Base-by-base conservation (phyloP, 2,888 invertebrate species). In the Cynaeus angustus region DNA sequence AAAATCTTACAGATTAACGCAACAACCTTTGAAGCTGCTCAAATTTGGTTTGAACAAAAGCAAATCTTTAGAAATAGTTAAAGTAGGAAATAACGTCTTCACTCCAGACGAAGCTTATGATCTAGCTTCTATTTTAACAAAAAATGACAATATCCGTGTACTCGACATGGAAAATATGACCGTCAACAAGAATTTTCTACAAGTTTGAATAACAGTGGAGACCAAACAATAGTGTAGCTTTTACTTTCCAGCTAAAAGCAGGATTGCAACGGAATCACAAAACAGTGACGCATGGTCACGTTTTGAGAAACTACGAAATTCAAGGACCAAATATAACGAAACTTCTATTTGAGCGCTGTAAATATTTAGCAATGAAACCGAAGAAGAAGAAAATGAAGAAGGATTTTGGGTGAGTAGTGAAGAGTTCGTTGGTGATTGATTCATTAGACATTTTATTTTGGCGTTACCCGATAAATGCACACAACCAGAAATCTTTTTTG, bases 11-110 rank as follows among this genome's bases (percentile, higher is more conserved):
- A 61, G 52, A 59, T 43, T 62, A 30, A 48, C 46, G 6, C 12
- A 66, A 38, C n/a, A 33, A 14, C 28, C 84, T n/a, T 77, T 83
- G 33, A 72, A 68, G 53, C 66, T 77, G 61, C 77, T 89, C 2
- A 85, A 85, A 38, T 79, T 81, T 71, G 86, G 85, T 1, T 69
- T 89, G n/a, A 74, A 82, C 41, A 83, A 78, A 55, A 88, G 87
- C 75, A 80, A 78, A 28, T 82, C 83, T 1, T 78, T 90, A 9
- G 74, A 83, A 62, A 80, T 80, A 45, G 69, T 89, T 9, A 84
- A 85, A 75, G 76, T 89, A 2, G 87, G 87, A 21, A 84, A 86
- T 70, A 90, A 90, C 80, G 85, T 87, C 7, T 82, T 88, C 26
- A 83, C 83, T 14, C 80, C 86, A 0, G 83, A 83, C 1, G 88